These are phyloP conservation scores for Crocuta crocuta DNA, from an alignment of 2,113 vertebrate species.

Conservation along the genomic window DNA sequence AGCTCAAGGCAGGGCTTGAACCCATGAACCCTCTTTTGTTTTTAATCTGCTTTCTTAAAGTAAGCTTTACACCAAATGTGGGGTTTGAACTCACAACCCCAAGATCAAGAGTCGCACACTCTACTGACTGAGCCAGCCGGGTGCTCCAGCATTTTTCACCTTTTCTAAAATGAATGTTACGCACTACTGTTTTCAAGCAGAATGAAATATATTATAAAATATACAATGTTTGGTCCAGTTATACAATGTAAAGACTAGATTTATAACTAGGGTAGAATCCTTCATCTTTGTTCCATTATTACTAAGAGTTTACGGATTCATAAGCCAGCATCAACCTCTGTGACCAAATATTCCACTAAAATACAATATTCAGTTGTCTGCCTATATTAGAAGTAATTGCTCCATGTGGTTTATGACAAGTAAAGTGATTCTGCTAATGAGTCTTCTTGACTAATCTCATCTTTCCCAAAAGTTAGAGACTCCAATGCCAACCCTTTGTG, in stretches of 20 bases:
- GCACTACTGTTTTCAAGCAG: not conserved
- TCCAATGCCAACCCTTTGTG: not conserved
- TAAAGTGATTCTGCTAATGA: not conserved
- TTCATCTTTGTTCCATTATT: slow-evolving; percentile 54
- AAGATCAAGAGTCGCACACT: not conserved
- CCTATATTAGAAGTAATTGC: not conserved
- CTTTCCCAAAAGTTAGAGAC: not conserved
- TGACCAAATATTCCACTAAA: slow-evolving; percentile 27
- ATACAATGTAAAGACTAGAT: not conserved
- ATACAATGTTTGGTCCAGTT: not conserved
- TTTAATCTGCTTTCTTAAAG: not conserved
- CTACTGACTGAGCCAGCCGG: not conserved
- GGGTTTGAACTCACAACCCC: not conserved
- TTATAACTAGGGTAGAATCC: slow-evolving; percentile 8
- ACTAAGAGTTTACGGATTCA: not conserved
- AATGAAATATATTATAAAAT: slow-evolving; percentile 16
- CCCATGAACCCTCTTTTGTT: no score
- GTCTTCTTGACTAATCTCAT: not conserved
- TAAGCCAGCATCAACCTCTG: slow-evolving; percentile 47
- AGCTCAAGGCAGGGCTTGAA: no score
- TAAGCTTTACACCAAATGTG: not conserved
- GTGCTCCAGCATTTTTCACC: not conserved
- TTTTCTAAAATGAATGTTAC: slow-evolving; percentile 38
- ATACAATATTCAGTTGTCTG: not conserved
- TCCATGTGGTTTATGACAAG: not conserved